Evolutionary conservation across 2,888 invertebrate genomes (phyloP), one percentile per base, ranked within the genome.

Genomic region (Agrypnus murinus): DNA sequence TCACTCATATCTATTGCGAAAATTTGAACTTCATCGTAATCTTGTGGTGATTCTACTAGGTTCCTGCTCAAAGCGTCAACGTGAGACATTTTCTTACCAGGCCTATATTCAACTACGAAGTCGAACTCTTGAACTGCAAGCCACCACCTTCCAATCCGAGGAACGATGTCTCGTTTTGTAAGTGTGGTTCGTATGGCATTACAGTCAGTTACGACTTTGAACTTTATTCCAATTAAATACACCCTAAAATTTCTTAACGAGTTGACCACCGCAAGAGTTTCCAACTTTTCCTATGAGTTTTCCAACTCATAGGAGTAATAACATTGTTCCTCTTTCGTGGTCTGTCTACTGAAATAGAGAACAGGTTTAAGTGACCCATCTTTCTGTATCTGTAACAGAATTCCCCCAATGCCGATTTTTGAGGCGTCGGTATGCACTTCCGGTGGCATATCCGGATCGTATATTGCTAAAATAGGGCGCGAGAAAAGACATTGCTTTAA

Each of bases 141-240:
- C 77, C 81, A 81, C 81, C 83, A 82, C 31, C 81, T 66, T 5
- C 75, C 80, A 9, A 82, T 77, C 62, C 80, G 53, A 0, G 82
- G 80, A n/a, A 75, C 65, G 9, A 78, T 36, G 43, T 79, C 78
- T 31, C 68, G 46, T 71, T 80, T 78, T 10, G 66, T 59, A 7
- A 70, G 15, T 10, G 79, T 67, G 4, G 69, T 73, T 32, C 76
- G 25, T 8, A 80, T 6, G 2, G 77, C 75, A 63, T 69, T 77
- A 58, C 78, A 79, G 60, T 79, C 77, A 0, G 76, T 78, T 15
- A n/a, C n/a, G 75, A 62, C 7, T 75, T 64, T 50, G n/a, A n/a
- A n/a, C n/a, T n/a, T n/a, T n/a, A n/a, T n/a, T n/a, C n/a, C n/a
- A n/a, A n/a, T n/a, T n/a, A 25, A 48, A 63, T n/a, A n/a, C n/a